These are phyloP conservation scores for Myopa tessellatipennis DNA, from an alignment of 2,888 invertebrate species.

Conservation along the genomic window DNA sequence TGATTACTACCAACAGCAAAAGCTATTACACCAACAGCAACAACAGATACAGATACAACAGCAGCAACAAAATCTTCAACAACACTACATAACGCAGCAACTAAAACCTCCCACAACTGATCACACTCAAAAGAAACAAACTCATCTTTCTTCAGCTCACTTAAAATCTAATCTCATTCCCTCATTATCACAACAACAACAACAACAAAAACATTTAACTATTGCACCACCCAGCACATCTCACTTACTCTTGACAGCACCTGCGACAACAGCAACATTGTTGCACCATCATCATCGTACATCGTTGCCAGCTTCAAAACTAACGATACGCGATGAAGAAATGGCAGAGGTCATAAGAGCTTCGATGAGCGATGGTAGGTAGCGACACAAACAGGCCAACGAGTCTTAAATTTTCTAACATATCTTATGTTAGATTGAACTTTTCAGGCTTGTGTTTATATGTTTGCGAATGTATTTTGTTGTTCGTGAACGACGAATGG, in stretches of 20 bases:
- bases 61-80: constrained; percentile 23
- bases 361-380: constrained; percentile 63
- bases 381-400: neutral
- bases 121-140: constrained; percentile 28
- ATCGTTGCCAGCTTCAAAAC: constrained; percentile 61
- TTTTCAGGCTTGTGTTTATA: too few relatives aligned
- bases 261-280: constrained; percentile 44
- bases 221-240: constrained; percentile 52
- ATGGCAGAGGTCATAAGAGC: constrained; percentile 64
- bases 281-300: constrained; percentile 59
- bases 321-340: constrained; percentile 63
- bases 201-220: constrained; percentile 46
- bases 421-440: too few relatives aligned
- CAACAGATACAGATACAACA: constrained; percentile 31
- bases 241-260: constrained; percentile 38
- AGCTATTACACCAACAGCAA: constrained; percentile 26
- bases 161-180: constrained; percentile 33
- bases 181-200: constrained; percentile 33
- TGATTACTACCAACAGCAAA: constrained; percentile 22
- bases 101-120: constrained; percentile 43
- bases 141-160: constrained; percentile 27
- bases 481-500: too few relatives aligned
- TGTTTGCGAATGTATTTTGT: too few relatives aligned
- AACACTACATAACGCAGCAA: neutral
- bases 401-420: too few relatives aligned